A percentile compares a stretch with the other conserved stretches of the same genome.
phyloP scores from a whole-genome alignment of 2,888 invertebrate species.

The Disparrhopalites patrizii region DNA sequence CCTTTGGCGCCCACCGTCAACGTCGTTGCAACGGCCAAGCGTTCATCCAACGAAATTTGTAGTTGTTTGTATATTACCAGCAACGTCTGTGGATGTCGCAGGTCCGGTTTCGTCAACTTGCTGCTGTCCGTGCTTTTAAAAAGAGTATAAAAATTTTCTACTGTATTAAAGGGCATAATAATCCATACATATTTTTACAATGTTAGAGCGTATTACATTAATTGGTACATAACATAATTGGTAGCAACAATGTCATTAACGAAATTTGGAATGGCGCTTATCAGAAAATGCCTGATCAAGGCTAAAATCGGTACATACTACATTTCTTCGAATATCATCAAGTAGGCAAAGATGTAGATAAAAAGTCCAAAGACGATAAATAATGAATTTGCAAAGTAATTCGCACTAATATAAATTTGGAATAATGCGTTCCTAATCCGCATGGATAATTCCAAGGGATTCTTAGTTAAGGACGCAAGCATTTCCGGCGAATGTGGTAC shows the following conservation, averaged over 20 bases:
- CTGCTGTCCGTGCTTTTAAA: too few relatives aligned
- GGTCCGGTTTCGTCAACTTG: too few relatives aligned
- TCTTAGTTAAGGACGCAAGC: not conserved
- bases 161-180: too few relatives aligned
- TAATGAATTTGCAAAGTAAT: not conserved
- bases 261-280: too few relatives aligned
- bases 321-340: not conserved
- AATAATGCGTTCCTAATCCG: not conserved
- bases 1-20: not conserved
- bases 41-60: not conserved
- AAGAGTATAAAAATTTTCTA: too few relatives aligned
- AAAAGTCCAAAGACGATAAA: not conserved
- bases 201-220: too few relatives aligned
- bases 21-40: not conserved
- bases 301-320: not conserved
- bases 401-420: not conserved
- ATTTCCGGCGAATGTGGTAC: conserved; percentile 2
- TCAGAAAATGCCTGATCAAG: too few relatives aligned
- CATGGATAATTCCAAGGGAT: not conserved
- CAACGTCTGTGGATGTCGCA: too few relatives aligned
- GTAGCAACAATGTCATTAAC: too few relatives aligned
- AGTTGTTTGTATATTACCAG: not conserved
- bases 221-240: too few relatives aligned
- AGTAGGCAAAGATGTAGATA: not conserved
- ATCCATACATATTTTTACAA: too few relatives aligned